Evolutionary conservation across 2,113 vertebrate species (phyloP).

Genomic region (Boulengeromyrus knoepffleri): DNA sequence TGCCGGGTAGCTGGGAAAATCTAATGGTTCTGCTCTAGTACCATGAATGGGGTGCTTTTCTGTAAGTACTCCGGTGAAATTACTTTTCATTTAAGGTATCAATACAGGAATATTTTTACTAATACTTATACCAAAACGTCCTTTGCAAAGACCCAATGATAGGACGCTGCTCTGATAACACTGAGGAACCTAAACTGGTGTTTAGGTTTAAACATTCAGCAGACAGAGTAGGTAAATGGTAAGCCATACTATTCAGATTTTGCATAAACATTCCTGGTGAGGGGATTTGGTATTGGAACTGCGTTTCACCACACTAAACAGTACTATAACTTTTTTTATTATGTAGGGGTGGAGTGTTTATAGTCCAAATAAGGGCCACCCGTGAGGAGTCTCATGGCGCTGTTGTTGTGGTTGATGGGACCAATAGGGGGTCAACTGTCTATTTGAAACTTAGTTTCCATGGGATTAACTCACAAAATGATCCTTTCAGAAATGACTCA

Average conservation of each 20-base stretch:
- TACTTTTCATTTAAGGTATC: neutral
- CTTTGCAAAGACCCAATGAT: neutral
- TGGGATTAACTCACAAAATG: neutral
- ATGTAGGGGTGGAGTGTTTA: neutral
- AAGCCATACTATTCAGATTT: neutral
- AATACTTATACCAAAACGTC: neutral
- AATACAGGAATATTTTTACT: neutral
- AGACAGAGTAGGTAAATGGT: neutral
- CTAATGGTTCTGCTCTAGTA: neutral
- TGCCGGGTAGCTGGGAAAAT: neutral
- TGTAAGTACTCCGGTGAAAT: neutral
- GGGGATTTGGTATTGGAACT: neutral
- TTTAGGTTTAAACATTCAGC: neutral
- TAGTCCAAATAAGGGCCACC: neutral
- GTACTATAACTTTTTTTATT: neutral
- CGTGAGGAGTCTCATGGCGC: neutral
- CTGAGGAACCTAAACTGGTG: neutral
- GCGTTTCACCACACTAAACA: neutral
- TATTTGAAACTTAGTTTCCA: neutral
- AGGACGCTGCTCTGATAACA: neutral
- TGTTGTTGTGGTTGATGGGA: neutral
- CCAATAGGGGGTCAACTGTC: neutral
- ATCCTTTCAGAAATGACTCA: neutral
- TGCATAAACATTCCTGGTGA: neutral
- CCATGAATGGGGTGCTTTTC: neutral